Evolutionary conservation across 2,888 invertebrate species (phyloP), one percentile per base, ranked within the genome.

Genomic region (Drosophila melanocephala): DNA sequence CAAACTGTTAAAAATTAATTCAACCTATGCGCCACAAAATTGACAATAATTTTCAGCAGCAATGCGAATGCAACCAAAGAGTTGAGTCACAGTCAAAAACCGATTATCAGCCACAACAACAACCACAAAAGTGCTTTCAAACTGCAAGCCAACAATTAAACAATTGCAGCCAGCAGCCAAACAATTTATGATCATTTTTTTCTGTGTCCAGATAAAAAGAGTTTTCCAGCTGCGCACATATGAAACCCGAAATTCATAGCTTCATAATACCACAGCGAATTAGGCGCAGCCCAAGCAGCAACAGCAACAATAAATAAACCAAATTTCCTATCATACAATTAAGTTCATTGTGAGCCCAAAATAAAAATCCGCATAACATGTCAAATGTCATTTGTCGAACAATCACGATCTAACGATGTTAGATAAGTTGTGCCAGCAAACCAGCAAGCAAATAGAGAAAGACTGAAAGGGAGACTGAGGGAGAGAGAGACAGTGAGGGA

Each of bases 71-170:
- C 59, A 72, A 56, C 56, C 75, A 70, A 83, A 86, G 82, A 90
- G 90, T 86, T 90, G 91, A 89, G 90, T 89, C 91, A 90, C 82
- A 35, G 35, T 82, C 89, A 87, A 87, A 89, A 91, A 78, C 78
- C 85, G 88, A 85, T 85, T 85, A 87, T 77, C 77, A 56, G 74
- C 64, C 66, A 69, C 72, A 67, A 7, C 19, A 37, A 37, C 56
- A 26, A 33, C 35, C 7, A 30, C 22, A 59, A 65, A 79, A 66
- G 61, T 68, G 71, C 63, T 76, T 84, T 79, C 60, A 62, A 72
- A 72, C 63, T 76, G 60, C 74, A 39, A 52, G 66, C 66, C 53
- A 77, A 90, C 87, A 91, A 87, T 87, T 91, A 87, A 91, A 87
- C 91, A 91, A 87, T 84, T 91, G 89, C 84, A 79, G 78, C 69